These are phyloP conservation scores for Stictonetta naevosa DNA, from an alignment of 2,113 vertebrate genomes.

Conservation along the genomic window DNA sequence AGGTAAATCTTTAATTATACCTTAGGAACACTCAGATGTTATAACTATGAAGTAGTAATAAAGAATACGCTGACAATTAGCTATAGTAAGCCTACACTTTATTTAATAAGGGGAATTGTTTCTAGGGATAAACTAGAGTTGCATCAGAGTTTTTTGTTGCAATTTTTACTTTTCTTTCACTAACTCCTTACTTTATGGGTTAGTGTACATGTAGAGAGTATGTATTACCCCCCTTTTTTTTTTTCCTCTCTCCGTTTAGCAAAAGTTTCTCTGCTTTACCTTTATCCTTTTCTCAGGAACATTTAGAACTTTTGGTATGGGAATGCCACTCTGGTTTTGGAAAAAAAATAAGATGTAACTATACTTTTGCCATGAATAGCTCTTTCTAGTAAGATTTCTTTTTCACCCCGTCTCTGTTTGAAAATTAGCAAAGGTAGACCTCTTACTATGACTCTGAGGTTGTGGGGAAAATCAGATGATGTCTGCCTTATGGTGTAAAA, in stretches of 20 bases:
- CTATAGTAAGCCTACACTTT: slow-evolving; percentile 57
- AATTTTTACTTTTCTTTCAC: slow-evolving; percentile 18
- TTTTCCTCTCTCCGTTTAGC: not conserved
- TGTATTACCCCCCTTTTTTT: not conserved
- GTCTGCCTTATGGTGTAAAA: not conserved
- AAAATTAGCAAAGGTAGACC: not conserved
- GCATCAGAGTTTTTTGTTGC: not conserved
- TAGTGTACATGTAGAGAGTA: not conserved
- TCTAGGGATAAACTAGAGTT: slow-evolving; percentile 33
- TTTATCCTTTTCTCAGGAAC: not conserved
- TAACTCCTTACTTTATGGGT: not conserved
- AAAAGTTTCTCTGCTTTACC: not conserved
- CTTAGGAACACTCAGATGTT: slow-evolving; percentile 69
- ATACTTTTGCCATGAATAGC: not conserved
- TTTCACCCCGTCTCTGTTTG: not conserved
- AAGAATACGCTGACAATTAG: slow-evolving; percentile 75
- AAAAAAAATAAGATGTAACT: not conserved
- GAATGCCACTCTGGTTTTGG: not conserved
- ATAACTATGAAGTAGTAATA: slow-evolving; percentile 72
- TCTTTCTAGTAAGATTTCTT: not conserved
- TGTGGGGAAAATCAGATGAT: not conserved
- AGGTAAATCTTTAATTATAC: slow-evolving; percentile 79
- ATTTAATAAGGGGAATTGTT: slow-evolving; percentile 30
- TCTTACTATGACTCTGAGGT: not conserved
- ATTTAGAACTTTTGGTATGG: not conserved